A percentile compares a stretch with the other conserved stretches of the same genome.
Conservation (phyloP, 2,888 invertebrate species). For the Odontocerum albicorne region DNA sequence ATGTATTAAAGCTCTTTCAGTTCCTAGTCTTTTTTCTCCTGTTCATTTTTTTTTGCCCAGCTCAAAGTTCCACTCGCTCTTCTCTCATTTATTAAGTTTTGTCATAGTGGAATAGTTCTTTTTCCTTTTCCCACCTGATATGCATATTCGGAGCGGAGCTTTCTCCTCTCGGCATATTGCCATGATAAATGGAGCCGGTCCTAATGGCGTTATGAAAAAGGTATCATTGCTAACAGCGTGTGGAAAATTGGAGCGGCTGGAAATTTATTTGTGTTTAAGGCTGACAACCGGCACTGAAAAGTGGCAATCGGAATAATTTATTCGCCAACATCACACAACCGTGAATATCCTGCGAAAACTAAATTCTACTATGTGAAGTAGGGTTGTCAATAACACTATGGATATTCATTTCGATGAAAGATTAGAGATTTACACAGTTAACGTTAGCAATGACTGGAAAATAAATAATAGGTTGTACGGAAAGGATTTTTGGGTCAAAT, state of each 20-base stretch:
- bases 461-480: no score
- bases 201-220: constrained; percentile 27
- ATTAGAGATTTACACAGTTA: no score
- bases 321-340: constrained; percentile 18
- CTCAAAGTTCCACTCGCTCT: background rate
- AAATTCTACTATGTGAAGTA: no score
- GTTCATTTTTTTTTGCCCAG: background rate
- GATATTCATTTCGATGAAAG: no score
- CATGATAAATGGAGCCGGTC: constrained; percentile 22
- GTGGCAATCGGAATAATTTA: constrained; percentile 24
- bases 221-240: constrained; percentile 24
- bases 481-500: no score
- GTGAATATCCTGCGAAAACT: constrained; percentile 12
- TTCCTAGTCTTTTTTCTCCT: background rate
- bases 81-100: background rate
- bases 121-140: constrained; percentile 14
- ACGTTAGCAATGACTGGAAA: no score
- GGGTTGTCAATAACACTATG: no score
- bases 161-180: constrained; percentile 23
- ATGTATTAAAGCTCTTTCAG: no score
- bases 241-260: constrained; percentile 22
- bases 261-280: constrained; percentile 28
- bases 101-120: constrained; percentile 2
- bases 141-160: constrained; percentile 27
- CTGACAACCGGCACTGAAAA: constrained; percentile 19